These are phyloP conservation scores for Diploptera punctata DNA, from an alignment of 2,888 invertebrate genomes.

Conservation along the genomic window DNA sequence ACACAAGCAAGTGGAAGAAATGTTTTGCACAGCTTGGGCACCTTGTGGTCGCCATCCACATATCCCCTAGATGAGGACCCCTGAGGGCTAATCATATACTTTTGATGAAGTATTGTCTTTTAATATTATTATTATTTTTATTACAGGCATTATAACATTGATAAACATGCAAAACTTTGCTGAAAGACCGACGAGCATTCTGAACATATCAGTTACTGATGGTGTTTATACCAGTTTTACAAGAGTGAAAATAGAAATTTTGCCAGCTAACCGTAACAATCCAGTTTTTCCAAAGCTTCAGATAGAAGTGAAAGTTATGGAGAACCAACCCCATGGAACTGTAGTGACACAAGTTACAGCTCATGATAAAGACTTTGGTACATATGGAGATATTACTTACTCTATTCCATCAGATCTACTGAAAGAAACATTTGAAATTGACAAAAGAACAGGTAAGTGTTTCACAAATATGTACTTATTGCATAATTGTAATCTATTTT, in stretches of 20 bases:
- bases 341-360: constrained; percentile 81
- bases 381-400: constrained; percentile 73
- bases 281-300: constrained; percentile 80
- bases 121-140: neutral
- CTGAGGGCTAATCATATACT: no score
- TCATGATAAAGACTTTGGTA: constrained; percentile 81
- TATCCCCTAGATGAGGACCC: no score
- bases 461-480: no score
- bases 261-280: constrained; percentile 79
- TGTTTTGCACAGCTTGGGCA: no score
- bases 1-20: no score
- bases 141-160: constrained; percentile 67
- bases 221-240: constrained; percentile 93
- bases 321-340: constrained; percentile 81
- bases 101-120: no score
- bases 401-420: constrained; percentile 77
- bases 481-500: no score
- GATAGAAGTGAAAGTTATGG: constrained; percentile 80
- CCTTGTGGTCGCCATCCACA: no score
- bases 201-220: constrained; percentile 95
- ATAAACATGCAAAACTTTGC: constrained; percentile 78
- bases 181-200: constrained; percentile 66
- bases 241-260: constrained; percentile 76
- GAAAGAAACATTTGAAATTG: constrained; percentile 75
- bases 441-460: constrained; percentile 70